Evolutionary conservation across 2,113 vertebrate species (phyloP).

Genomic region (Oreotrochilus melanogaster): DNA sequence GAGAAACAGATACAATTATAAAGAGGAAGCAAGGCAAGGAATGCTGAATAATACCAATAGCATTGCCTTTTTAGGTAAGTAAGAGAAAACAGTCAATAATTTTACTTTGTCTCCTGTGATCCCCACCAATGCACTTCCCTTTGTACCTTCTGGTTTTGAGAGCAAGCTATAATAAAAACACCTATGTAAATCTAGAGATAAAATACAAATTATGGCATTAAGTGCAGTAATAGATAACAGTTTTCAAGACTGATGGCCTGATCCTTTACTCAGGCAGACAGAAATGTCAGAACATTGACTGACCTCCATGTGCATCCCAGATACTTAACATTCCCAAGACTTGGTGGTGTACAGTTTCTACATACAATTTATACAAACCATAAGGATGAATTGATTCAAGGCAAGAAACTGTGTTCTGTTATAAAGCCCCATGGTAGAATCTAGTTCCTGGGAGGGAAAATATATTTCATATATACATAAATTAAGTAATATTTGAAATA

Average conservation of each 20-base stretch:
- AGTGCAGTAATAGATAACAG: background rate
- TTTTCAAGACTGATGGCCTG: background rate
- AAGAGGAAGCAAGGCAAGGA: slow-evolving; percentile 54
- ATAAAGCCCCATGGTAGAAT: slow-evolving; percentile 12
- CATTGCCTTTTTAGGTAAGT: slow-evolving; percentile 57
- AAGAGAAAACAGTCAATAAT: slow-evolving; percentile 63
- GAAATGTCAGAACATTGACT: background rate
- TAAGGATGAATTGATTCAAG: slow-evolving; percentile 11
- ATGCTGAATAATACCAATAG: slow-evolving; percentile 60
- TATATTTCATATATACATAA: background rate
- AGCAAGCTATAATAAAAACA: slow-evolving; percentile 29
- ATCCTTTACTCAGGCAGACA: background rate
- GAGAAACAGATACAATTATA: slow-evolving; percentile 75
- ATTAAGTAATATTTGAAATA: slow-evolving; percentile 30
- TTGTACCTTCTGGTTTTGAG: background rate
- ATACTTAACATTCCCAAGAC: background rate
- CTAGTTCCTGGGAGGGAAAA: background rate
- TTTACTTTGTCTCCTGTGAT: slow-evolving; percentile 57
- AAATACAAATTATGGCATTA: background rate
- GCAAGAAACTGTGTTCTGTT: background rate
- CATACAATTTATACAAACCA: slow-evolving; percentile 25
- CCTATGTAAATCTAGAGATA: background rate
- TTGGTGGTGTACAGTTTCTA: background rate
- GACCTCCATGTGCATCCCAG: background rate
- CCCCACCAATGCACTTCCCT: background rate